phyloP scores from a whole-genome alignment of 2,113 vertebrate genomes.

The Felis chaus region DNA sequence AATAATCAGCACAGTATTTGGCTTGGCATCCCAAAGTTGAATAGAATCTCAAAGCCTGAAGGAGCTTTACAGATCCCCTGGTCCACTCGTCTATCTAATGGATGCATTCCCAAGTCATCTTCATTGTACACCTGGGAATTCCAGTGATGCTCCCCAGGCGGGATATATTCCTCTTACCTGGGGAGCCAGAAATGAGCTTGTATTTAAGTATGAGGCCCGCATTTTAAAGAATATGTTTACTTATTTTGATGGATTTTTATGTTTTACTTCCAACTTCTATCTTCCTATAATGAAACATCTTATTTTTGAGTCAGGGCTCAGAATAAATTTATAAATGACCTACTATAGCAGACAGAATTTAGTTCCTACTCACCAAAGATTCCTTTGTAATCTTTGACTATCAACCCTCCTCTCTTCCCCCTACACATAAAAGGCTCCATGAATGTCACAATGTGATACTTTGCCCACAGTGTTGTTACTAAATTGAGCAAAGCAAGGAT shows the following conservation, averaged over 20 bases:
- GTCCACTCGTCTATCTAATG: background rate
- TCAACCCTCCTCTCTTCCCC: background rate
- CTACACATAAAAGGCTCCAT: background rate
- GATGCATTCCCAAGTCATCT: background rate
- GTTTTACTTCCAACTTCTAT: slow-evolving; percentile 41
- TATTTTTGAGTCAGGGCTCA: slow-evolving; percentile 6
- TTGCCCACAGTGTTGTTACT: background rate
- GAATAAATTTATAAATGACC: slow-evolving; percentile 37
- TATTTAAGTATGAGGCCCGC: slow-evolving; percentile 4
- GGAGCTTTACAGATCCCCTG: background rate
- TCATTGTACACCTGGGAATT: background rate
- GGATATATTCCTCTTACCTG: background rate
- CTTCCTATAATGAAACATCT: slow-evolving; percentile 11
- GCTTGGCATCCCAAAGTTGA: background rate
- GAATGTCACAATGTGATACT: background rate
- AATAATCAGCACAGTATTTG: background rate
- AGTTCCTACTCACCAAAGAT: background rate
- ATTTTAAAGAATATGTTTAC: slow-evolving; percentile 30
- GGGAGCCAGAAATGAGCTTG: slow-evolving; percentile 43
- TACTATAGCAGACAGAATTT: slow-evolving; percentile 13
- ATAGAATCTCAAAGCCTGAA: background rate
- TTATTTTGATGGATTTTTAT: slow-evolving; percentile 1
- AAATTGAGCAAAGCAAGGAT: background rate
- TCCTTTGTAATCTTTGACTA: slow-evolving; percentile 12
- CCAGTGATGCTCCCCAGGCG: background rate